Evolutionary conservation across 2,113 vertebrate species (phyloP), one percentile per base, ranked within the genome.

Genomic region (Embiotoca jacksoni): DNA sequence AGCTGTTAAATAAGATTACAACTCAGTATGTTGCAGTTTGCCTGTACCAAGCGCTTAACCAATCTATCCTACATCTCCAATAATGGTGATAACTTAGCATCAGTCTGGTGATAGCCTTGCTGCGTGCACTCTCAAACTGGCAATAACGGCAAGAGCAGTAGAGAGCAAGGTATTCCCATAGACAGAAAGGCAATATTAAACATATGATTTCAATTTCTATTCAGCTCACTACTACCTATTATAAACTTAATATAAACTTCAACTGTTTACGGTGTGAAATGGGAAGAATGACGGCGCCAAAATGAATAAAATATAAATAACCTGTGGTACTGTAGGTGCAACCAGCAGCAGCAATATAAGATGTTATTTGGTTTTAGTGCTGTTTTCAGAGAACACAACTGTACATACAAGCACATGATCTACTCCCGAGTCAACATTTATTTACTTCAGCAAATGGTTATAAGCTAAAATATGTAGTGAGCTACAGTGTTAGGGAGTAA

Each of bases 1-100:
- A 78, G 71, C 86, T 81, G 82, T 85, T 89, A 86, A 88, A 90
- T 88, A 66, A 83, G 89, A 92, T 89, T 86, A 87, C 89, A 91
- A 72, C 69, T 82, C 63, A 37, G 83, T 63, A 50, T 70, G 63
- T 71, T 80, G 61, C 56, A 55, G 66, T 78, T 55, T 69, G 81
- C 59, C 59, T 55, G 78, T 77, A 83, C 76, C 74, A 9, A 62
- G 72, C 85, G 89, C 84, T 90, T 92, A 80, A 87, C 75, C 84
- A 87, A 83, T 91, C 82, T 78, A 77, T 83, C 77, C 47, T 61
- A 66, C 54, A 89, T 85, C 78, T 85, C 59, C 50, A 82, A 75
- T 86, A 85, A 80, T 79, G 53, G 73, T 75, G 76, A 91, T 90
- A 83, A 81, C 78, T 79, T 37, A 64, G 61, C 73, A 79, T 88